Evolutionary conservation across 2,888 invertebrate genomes (phyloP).

Genomic region (Drymonia ruficornis): DNA sequence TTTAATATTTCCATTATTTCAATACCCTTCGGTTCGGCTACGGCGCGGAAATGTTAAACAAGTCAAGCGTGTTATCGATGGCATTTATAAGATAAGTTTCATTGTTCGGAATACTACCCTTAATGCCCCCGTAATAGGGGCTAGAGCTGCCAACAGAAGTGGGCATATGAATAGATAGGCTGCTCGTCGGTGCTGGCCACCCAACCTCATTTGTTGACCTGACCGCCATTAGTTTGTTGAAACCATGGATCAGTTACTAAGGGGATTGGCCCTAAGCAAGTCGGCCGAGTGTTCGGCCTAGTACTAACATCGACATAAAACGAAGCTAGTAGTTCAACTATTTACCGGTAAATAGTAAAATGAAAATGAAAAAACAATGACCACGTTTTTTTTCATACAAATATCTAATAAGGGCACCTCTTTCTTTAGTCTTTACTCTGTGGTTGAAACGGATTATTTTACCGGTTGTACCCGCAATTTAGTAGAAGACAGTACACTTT

Average conservation of each 20-base stretch:
- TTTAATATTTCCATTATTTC: background rate
- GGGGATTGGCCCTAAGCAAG: no score
- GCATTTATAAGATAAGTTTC: constrained; percentile 9
- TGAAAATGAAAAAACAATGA: no score
- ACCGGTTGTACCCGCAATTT: background rate
- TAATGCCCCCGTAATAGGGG: constrained; percentile 10
- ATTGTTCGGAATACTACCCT: constrained; percentile 11
- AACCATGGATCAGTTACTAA: no score
- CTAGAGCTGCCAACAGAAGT: background rate
- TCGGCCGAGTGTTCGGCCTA: no score
- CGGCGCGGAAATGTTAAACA: constrained; percentile 10
- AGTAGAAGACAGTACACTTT: no score
- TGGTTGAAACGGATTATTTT: background rate
- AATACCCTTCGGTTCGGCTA: background rate
- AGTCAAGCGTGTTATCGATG: constrained; percentile 13
- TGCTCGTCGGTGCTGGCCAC: background rate
- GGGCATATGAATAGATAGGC: background rate
- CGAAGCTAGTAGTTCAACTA: no score
- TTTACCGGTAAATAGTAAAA: no score
- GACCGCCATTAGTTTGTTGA: background rate
- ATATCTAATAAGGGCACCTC: no score
- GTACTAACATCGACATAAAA: no score
- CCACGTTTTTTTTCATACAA: no score
- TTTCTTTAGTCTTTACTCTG: no score
- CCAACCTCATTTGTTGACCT: background rate